These are phyloP conservation scores for Drosophila meridionalis DNA, from an alignment of 2,888 invertebrate species.

Conservation along the genomic window DNA sequence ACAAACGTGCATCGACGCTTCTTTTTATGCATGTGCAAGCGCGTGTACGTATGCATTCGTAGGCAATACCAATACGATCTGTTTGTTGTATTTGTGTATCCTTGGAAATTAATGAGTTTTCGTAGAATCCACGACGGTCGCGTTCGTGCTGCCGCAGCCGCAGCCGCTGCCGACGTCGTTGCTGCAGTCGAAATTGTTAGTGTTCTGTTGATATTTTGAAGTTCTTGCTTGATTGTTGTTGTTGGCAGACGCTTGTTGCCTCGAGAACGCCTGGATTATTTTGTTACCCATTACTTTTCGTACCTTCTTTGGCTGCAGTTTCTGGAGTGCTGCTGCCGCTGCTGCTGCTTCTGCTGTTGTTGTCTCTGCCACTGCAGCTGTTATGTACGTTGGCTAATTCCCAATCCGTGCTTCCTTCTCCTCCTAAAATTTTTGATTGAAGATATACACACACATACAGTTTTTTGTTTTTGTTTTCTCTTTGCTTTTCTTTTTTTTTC, in stretches of 20 bases:
- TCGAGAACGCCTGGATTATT: conserved; percentile 50
- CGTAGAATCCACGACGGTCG: conserved; percentile 64
- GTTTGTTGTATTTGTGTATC: conserved; percentile 53
- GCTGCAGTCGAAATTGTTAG: conserved; percentile 30
- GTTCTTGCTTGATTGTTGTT: conserved; percentile 32
- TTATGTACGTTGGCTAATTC: conserved; percentile 30
- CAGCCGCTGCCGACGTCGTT: conserved; percentile 4
- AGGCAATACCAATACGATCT: conserved; percentile 20
- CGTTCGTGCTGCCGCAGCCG: conserved; percentile 27
- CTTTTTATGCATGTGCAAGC: conserved; percentile 2
- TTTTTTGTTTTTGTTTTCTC: background rate
- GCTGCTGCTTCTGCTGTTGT: conserved; percentile 6
- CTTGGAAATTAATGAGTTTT: conserved; percentile 79
- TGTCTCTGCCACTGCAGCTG: conserved; percentile 5
- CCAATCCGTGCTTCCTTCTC: conserved; percentile 21
- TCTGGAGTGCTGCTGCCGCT: conserved; percentile 18
- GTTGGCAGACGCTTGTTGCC: conserved; percentile 25
- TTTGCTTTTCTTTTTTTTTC: conserved; percentile 1
- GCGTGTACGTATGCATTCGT: background rate
- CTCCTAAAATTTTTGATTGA: conserved; percentile 52
- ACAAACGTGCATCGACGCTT: conserved; percentile 5
- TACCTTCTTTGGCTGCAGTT: conserved; percentile 39
- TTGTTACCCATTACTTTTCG: conserved; percentile 41
- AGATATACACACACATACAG: conserved; percentile 1
- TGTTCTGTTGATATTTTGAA: conserved; percentile 20